These are phyloP conservation scores for Muscicapa striata DNA, from an alignment of 2,797 vertebrate genomes.

Conservation along the genomic window DNA sequence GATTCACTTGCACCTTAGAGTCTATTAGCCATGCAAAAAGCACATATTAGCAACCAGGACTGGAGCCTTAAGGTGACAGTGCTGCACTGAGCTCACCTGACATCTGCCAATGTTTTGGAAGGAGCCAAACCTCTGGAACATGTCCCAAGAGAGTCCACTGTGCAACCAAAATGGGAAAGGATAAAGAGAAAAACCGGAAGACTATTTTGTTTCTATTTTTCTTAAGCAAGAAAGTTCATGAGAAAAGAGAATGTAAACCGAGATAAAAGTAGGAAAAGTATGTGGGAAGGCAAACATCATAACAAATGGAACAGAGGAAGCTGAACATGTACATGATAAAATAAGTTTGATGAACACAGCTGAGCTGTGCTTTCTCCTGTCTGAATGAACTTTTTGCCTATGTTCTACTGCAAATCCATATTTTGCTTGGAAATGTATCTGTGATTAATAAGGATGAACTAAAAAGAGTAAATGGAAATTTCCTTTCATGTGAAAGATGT, in stretches of 20 bases:
- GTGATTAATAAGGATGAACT: neutral
- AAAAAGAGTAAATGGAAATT: conserved; percentile 11
- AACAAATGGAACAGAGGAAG: conserved; percentile 20
- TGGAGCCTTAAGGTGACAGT: neutral
- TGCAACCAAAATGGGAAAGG: neutral
- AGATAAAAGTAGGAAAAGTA: conserved; percentile 5
- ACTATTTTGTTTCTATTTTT: neutral
- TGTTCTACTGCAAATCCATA: neutral
- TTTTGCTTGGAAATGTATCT: conserved; percentile 35
- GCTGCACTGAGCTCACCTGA: neutral
- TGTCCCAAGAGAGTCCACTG: neutral
- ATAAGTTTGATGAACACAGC: neutral
- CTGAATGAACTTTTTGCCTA: neutral
- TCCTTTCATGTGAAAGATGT: neutral
- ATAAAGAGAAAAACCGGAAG: neutral
- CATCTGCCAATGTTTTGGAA: neutral
- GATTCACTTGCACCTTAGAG: neutral
- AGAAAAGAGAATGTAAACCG: conserved; percentile 21
- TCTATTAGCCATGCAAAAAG: neutral
- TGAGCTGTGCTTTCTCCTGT: neutral
- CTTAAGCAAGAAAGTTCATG: neutral
- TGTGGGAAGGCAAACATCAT: neutral
- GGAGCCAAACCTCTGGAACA: neutral
- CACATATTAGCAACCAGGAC: neutral
- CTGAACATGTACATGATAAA: neutral